phyloP scores from a whole-genome alignment of 2,888 invertebrate species.

The Synergus itoensis region DNA sequence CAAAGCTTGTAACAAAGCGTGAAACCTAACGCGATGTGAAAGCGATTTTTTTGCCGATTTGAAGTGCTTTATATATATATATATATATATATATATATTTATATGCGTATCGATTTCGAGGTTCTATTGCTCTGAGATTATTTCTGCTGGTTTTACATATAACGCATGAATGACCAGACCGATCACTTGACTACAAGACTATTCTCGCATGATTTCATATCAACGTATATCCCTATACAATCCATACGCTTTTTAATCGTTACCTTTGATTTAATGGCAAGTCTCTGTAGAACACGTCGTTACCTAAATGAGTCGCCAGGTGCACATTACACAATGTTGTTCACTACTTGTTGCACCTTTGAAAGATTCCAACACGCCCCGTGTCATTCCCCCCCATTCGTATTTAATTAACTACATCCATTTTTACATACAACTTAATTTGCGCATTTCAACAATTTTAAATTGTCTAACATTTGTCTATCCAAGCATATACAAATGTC shows the following conservation, averaged over 20 bases:
- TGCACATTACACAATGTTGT: conserved; percentile 34
- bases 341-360: conserved; percentile 41
- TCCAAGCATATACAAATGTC: neutral
- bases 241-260: conserved; percentile 21
- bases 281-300: conserved; percentile 23
- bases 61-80: neutral
- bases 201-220: conserved; percentile 4
- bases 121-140: conserved; percentile 35
- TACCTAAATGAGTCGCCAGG: conserved; percentile 40
- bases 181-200: conserved; percentile 21
- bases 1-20: conserved; percentile 2
- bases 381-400: neutral
- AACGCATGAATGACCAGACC: conserved; percentile 38
- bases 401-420: conserved; percentile 15
- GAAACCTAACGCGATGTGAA: conserved; percentile 29
- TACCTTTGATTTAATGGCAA: conserved; percentile 32
- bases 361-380: conserved; percentile 39
- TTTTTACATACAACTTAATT: conserved; percentile 4
- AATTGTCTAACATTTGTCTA: neutral
- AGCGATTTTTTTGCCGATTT: conserved; percentile 12
- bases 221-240: neutral
- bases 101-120: conserved; percentile 11
- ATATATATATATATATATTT: too few species aligned
- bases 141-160: conserved; percentile 35
- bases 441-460: neutral